Evolutionary conservation across 2,113 vertebrate species (phyloP).

Genomic region (Solenodon paradoxus): DNA sequence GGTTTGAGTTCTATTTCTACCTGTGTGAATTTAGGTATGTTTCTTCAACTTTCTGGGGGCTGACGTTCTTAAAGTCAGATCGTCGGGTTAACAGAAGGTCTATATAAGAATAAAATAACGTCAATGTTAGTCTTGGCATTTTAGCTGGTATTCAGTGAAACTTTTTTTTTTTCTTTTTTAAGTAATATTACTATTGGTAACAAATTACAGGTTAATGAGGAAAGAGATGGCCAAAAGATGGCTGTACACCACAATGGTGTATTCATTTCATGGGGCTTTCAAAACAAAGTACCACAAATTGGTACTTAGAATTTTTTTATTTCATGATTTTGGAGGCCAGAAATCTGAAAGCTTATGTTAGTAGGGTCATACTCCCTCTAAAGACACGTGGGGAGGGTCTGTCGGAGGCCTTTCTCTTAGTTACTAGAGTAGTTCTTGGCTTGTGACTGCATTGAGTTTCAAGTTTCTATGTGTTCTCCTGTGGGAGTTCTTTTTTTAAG

Average conservation of each 20-base stretch:
- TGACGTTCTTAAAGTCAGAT: too few species aligned
- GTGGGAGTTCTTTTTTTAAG: background rate
- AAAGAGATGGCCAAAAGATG: background rate
- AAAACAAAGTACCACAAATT: background rate
- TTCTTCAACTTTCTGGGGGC: background rate
- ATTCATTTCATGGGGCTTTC: background rate
- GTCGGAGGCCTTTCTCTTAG: background rate
- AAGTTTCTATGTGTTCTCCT: background rate
- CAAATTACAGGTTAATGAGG: background rate
- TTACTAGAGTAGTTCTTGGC: background rate
- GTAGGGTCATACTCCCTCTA: background rate
- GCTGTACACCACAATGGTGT: background rate
- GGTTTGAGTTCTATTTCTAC: background rate
- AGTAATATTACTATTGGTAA: background rate
- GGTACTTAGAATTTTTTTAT: background rate
- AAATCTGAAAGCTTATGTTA: background rate
- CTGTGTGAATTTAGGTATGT: background rate
- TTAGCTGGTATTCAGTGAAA: background rate
- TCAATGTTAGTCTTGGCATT: background rate
- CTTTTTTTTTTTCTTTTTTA: background rate
- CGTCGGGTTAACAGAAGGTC: too few species aligned
- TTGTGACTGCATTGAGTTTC: background rate
- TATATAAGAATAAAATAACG: background rate
- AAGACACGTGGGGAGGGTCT: background rate
- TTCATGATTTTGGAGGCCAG: background rate